Conservation (phyloP, 1,140 invertebrate genomes). For the Papilio helenus region DNA sequence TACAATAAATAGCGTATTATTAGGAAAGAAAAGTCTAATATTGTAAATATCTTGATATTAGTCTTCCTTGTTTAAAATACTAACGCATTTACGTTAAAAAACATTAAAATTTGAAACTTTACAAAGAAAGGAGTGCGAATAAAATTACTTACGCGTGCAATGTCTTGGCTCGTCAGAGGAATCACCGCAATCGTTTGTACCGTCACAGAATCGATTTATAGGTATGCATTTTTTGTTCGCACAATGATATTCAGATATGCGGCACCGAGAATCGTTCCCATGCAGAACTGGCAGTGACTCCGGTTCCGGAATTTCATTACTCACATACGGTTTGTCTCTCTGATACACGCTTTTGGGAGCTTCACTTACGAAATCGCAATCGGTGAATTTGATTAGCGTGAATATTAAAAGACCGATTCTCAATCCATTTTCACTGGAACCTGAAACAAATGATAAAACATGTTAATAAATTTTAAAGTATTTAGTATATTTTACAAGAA, state of each 20-base stretch:
- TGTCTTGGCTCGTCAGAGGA: slow-evolving; percentile 92
- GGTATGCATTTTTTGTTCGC: slow-evolving; percentile 91
- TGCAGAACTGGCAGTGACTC: slow-evolving; percentile 70
- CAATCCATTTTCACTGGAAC: slow-evolving; percentile 50
- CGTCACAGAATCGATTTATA: slow-evolving; percentile 92
- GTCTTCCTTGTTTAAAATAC: no score
- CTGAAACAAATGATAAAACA: slow-evolving; percentile 21
- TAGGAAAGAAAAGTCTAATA: no score
- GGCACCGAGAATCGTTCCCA: slow-evolving; percentile 84
- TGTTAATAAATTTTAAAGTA: neutral
- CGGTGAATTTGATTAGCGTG: slow-evolving; percentile 57
- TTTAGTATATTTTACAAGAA: no score
- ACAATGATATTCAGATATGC: slow-evolving; percentile 91
- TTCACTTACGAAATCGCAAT: slow-evolving; percentile 67
- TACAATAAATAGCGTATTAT: no score
- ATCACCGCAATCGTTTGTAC: slow-evolving; percentile 92
- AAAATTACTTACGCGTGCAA: slow-evolving; percentile 91
- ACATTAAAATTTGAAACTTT: neutral
- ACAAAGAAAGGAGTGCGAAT: neutral
- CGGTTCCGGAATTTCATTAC: slow-evolving; percentile 64
- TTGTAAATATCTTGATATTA: no score
- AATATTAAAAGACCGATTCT: slow-evolving; percentile 56
- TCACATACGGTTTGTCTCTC: slow-evolving; percentile 52
- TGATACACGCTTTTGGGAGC: slow-evolving; percentile 56
- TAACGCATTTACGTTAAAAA: neutral